phyloP scores from a whole-genome alignment of 2,797 vertebrate species.

The Syngnathus rostellatus region DNA sequence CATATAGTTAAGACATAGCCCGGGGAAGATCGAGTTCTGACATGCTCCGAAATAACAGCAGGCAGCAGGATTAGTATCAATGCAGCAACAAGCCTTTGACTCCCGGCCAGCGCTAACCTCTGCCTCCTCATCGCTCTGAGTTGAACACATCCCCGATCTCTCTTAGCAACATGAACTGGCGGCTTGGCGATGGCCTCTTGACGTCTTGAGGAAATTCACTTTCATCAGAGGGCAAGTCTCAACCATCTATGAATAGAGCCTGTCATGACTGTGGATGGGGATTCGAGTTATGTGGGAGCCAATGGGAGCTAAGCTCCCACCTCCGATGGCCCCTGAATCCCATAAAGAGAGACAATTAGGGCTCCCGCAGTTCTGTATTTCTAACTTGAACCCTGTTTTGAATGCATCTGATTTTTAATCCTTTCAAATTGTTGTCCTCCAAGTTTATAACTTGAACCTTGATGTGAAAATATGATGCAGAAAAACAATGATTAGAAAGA shows the following conservation, averaged over 20 bases:
- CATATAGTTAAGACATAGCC: conserved; percentile 25
- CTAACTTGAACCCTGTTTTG: not conserved
- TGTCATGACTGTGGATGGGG: conserved; percentile 33
- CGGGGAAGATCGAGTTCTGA: conserved; percentile 23
- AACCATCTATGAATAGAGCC: conserved; percentile 41
- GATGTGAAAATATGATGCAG: not conserved
- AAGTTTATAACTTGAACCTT: too few species aligned
- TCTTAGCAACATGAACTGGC: conserved; percentile 26
- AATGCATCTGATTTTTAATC: not conserved
- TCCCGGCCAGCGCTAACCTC: conserved; percentile 25
- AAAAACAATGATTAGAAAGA: not conserved
- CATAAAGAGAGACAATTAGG: not conserved
- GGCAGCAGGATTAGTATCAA: conserved; percentile 25
- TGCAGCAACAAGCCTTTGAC: conserved; percentile 26
- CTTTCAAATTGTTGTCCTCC: not conserved
- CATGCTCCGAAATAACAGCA: conserved; percentile 33
- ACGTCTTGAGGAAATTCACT: conserved; percentile 44
- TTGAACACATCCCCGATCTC: conserved; percentile 25
- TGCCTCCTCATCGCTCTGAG: conserved; percentile 12
- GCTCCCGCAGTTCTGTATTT: not conserved
- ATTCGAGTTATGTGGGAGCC: conserved; percentile 13
- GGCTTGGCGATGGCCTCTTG: conserved; percentile 33
- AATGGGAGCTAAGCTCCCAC: not conserved
- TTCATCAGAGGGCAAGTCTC: conserved; percentile 34
- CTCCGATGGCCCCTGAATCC: not conserved